phyloP scores from a whole-genome alignment of 2,888 invertebrate genomes.

The Ichneumon xanthorius region DNA sequence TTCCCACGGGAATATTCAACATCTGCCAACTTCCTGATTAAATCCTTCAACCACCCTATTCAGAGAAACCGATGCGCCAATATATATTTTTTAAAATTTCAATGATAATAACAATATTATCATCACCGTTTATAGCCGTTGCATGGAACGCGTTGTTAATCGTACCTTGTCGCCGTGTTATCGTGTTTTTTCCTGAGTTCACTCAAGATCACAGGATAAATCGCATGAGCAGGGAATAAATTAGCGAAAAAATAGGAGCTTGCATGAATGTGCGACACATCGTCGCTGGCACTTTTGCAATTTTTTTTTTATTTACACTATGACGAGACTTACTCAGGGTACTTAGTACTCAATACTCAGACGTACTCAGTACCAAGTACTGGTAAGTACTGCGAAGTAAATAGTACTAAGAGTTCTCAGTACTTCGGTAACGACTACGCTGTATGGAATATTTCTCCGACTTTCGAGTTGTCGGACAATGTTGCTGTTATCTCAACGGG shows the following conservation, averaged over 20 bases:
- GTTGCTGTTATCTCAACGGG: slow-evolving; percentile 16
- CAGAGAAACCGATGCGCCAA: slow-evolving; percentile 37
- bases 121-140: slow-evolving; percentile 42
- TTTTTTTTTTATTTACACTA: too few species aligned
- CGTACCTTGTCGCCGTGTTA: slow-evolving; percentile 35
- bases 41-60: slow-evolving; percentile 23
- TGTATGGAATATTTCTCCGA: not conserved
- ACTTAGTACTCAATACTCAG: too few species aligned
- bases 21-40: slow-evolving; percentile 29
- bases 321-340: too few species aligned
- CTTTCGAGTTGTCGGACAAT: not conserved
- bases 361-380: too few species aligned
- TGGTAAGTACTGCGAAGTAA: too few species aligned
- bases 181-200: slow-evolving; percentile 13
- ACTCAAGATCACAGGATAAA: slow-evolving; percentile 2
- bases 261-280: not conserved
- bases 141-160: slow-evolving; percentile 44
- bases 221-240: slow-evolving; percentile 7
- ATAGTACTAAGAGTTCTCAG: too few species aligned
- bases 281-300: too few species aligned
- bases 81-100: not conserved
- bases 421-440: too few species aligned
- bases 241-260: not conserved
- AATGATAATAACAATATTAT: slow-evolving; percentile 30
- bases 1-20: slow-evolving; percentile 39